Evolutionary conservation across 2,113 vertebrate genomes (phyloP), one percentile per base, ranked within the genome.

Genomic region (Ceyx margarethae): DNA sequence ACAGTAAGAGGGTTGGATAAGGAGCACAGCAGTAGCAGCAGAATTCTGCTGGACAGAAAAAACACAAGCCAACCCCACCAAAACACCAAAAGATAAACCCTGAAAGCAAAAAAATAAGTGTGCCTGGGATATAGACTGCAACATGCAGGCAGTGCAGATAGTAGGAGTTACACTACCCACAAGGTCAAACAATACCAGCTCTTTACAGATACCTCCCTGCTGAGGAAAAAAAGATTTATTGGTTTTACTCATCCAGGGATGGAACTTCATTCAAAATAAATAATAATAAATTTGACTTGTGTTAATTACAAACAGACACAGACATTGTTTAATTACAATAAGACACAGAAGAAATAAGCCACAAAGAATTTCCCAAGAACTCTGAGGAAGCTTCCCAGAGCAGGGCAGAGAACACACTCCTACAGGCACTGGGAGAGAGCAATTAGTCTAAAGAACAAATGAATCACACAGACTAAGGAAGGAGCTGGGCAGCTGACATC

Each of bases 391-490:
- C 19, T 42, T 15, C 45, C 42, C 64, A 76, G 26, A 79, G 53
- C 28, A 33, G 0, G 1, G 81, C 71, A 89, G 46, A 79, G 46
- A 89, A 81, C 28, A 54, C 26, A 76, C 10, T 78, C 45, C 42
- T 73, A 58, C 46, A 28, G 31, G 20, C 26, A 26, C 42, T 65
- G 9, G 15, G 42, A 48, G 83, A 58, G 66, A 62, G 31, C 73
- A 90, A 85, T 73, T 28, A 87, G 71, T 33, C 50, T 29, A 86
- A 62, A 9, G 57, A 89, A 93, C 60, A 92, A 85, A 75, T 40
- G 37, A 89, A 87, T 90, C 18, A 40, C n/a, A 58, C 62, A 90
- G 84, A 79, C 69, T 79, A 89, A 62, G 43, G 67, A 92, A 86
- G 62, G 73, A 77, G 62, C 50, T 65, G 14, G 23, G 56, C 71